A percentile compares a stretch with the other conserved stretches of the same genome.
Evolutionary conservation across 2,797 vertebrate genomes (phyloP).

Genomic region (Meriones psammophilus): DNA sequence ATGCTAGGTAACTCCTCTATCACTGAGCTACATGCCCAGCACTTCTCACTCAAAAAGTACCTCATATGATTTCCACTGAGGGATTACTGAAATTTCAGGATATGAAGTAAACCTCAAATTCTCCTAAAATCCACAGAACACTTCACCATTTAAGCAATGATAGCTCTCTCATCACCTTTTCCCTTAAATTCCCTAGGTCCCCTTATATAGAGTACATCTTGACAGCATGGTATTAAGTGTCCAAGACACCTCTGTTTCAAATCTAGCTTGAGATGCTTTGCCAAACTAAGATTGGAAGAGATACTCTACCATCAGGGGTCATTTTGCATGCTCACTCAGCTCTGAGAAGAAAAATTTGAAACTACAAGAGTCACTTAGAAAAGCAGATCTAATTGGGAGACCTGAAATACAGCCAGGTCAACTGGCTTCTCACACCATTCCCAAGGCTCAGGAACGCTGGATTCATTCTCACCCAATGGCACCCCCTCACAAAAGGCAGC

Average conservation of each 20-base stretch:
- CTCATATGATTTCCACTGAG: not conserved
- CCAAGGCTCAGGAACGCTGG: conserved; percentile 15
- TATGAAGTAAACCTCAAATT: not conserved
- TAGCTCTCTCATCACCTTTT: not conserved
- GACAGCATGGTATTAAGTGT: not conserved
- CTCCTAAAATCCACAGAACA: not conserved
- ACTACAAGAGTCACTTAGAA: conserved; percentile 63
- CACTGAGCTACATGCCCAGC: too few species aligned
- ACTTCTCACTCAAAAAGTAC: not conserved
- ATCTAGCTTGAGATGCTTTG: not conserved
- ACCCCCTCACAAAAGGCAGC: conserved; percentile 56
- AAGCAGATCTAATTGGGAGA: conserved; percentile 67
- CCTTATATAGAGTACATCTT: not conserved
- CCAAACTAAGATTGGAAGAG: conserved; percentile 22
- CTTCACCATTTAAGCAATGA: not conserved
- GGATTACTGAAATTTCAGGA: not conserved
- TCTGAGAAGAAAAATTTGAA: conserved; percentile 66
- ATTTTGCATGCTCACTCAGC: conserved; percentile 63
- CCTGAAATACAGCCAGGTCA: conserved; percentile 64
- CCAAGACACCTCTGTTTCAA: not conserved
- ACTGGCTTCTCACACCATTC: conserved; percentile 36
- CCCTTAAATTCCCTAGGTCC: not conserved
- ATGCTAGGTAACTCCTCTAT: not conserved
- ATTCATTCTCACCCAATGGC: conserved; percentile 67
- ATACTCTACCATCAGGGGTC: not conserved